These are phyloP conservation scores for Sakesphorus luctuosus DNA, from an alignment of 2,113 vertebrate genomes.

Conservation along the genomic window DNA sequence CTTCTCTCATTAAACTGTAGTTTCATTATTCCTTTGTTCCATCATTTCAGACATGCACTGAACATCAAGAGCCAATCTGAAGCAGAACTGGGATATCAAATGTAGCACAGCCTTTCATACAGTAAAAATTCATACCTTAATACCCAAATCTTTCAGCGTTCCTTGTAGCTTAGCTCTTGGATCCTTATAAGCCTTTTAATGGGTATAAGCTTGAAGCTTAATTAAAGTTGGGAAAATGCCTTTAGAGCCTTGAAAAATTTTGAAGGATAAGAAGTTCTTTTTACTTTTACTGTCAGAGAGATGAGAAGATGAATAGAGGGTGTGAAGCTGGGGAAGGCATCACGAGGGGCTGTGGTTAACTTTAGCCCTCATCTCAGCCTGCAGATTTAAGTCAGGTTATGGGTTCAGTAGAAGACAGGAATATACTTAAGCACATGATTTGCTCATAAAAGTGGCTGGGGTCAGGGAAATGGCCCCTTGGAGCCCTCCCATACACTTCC, in stretches of 20 bases:
- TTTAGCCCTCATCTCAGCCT: not conserved
- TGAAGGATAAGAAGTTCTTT: not conserved
- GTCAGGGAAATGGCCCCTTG: not conserved
- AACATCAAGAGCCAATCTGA: not conserved
- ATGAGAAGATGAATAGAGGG: not conserved
- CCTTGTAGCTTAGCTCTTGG: not conserved
- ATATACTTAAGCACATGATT: not conserved
- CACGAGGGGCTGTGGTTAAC: not conserved
- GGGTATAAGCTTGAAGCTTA: not conserved
- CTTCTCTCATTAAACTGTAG: not conserved
- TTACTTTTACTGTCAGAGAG: not conserved
- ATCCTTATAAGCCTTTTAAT: not conserved
- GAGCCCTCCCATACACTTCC: not conserved
- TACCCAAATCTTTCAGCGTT: not conserved
- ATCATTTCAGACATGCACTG: slow-evolving; percentile 16
- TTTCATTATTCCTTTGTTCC: slow-evolving; percentile 44
- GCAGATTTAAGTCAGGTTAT: not conserved
- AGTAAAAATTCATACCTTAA: not conserved
- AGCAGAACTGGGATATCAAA: not conserved
- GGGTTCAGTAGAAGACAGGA: not conserved
- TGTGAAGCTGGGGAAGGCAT: not conserved
- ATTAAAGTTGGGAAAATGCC: not conserved
- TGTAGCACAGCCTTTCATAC: not conserved
- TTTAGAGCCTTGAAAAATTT: not conserved
- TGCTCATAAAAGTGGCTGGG: not conserved